A percentile compares a stretch with the other conserved stretches of the same genome.
These are phyloP conservation scores for Rhyacophila evoluta DNA, from an alignment of 2,888 invertebrate species.

Conservation along the genomic window DNA sequence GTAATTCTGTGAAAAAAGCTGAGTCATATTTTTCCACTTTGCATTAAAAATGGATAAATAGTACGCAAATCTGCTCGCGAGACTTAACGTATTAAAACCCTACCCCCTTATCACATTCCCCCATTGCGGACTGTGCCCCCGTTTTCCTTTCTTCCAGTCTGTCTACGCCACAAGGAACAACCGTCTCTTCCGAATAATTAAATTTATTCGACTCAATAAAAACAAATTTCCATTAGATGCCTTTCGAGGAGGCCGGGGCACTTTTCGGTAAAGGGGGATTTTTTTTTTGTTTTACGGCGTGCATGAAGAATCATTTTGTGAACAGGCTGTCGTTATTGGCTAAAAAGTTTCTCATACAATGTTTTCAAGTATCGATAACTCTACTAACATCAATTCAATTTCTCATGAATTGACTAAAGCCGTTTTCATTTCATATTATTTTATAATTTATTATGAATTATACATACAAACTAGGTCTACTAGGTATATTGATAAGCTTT, in stretches of 20 bases:
- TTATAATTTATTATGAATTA: too few relatives aligned
- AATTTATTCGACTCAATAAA: slow-evolving; percentile 55
- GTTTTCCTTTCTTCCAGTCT: not conserved
- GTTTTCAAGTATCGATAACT: too few relatives aligned
- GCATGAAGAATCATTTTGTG: not conserved
- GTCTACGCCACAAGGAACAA: slow-evolving; percentile 37
- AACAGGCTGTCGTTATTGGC: not conserved
- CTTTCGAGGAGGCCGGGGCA: slow-evolving; percentile 27
- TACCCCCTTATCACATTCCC: not conserved
- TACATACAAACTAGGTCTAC: too few relatives aligned
- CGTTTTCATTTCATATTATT: too few relatives aligned
- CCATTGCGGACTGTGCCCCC: not conserved
- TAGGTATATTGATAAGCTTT: too few relatives aligned
- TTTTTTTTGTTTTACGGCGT: not conserved
- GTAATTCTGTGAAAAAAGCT: too few relatives aligned
- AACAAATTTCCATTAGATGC: slow-evolving; percentile 54
- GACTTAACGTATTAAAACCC: slow-evolving; percentile 21
- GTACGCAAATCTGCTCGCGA: not conserved
- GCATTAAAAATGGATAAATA: too few relatives aligned
- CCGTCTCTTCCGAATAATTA: slow-evolving; percentile 55
- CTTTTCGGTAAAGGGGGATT: not conserved
- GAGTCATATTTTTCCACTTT: too few relatives aligned
- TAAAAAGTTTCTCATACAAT: too few relatives aligned
- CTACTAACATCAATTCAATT: too few relatives aligned
- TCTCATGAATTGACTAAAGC: too few relatives aligned